Percentiles rank a stretch among this genome's conserved stretches.
phyloP scores from a whole-genome alignment of 2,888 invertebrate genomes.

The Pristionchus mayeri region DNA sequence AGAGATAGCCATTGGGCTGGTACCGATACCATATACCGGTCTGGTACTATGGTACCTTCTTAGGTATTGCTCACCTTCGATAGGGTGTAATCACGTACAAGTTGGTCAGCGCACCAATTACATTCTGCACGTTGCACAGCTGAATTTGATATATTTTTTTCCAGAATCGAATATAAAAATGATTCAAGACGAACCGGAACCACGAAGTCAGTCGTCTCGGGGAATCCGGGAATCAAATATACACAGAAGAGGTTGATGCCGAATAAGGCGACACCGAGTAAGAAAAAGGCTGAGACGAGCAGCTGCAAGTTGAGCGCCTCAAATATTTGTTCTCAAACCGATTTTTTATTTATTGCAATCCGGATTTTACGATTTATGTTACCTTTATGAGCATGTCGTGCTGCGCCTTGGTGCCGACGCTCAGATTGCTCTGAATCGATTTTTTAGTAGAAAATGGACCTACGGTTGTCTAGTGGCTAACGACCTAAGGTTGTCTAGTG shows the following conservation, averaged over 20 bases:
- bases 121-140: neutral
- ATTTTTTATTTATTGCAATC: neutral
- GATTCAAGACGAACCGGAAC: neutral
- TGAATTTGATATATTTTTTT: neutral
- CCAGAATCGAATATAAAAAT: neutral
- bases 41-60: too few species aligned
- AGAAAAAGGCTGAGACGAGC: neutral
- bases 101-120: neutral
- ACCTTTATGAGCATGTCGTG: neutral
- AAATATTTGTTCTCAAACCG: neutral
- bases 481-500: too few species aligned
- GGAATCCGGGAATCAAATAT: neutral
- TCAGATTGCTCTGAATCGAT: neutral
- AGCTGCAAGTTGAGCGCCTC: slow-evolving; percentile 2
- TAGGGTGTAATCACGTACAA: neutral
- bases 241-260: neutral
- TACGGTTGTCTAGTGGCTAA: too few species aligned
- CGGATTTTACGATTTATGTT: neutral
- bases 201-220: neutral
- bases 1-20: too few species aligned
- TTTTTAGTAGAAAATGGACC: too few species aligned
- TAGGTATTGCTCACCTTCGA: neutral
- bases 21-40: too few species aligned
- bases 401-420: neutral
- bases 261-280: neutral